A percentile compares a stretch with the other conserved stretches of the same genome.
Conservation (phyloP, 2,888 invertebrate genomes). For the Torymus auratus region DNA sequence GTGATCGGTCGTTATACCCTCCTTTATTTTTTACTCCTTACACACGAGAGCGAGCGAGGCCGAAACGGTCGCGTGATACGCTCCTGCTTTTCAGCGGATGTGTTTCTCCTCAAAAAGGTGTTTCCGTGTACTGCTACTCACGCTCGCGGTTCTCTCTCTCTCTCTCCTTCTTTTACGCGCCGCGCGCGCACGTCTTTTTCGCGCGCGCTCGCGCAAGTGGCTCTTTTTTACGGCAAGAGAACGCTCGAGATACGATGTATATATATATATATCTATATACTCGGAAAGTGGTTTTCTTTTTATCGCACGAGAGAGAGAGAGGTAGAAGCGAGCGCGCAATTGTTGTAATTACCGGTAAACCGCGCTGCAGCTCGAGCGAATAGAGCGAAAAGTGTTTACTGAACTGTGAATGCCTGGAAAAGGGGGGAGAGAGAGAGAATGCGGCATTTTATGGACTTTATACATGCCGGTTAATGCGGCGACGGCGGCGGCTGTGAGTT, state of each 20-base stretch:
- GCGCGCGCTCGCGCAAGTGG: not conserved
- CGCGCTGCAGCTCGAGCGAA: constrained; percentile 20
- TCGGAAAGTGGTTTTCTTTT: not conserved
- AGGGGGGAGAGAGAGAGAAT: not conserved
- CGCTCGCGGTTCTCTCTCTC: too few species aligned
- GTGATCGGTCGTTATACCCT: constrained; percentile 42
- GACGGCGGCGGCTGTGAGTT: not conserved
- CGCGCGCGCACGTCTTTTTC: not conserved
- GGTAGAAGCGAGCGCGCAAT: not conserved
- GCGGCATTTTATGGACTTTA: not conserved
- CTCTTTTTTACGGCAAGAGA: too few species aligned
- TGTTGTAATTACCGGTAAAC: constrained; percentile 24
- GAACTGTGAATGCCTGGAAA: constrained; percentile 41
- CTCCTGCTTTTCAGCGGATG: too few species aligned
- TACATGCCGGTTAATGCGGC: constrained; percentile 8
- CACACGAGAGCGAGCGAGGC: too few species aligned
- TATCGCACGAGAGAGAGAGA: not conserved
- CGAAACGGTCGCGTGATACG: too few species aligned
- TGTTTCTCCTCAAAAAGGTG: too few species aligned
- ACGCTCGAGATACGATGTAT: too few species aligned
- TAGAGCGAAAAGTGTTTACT: constrained; percentile 46
- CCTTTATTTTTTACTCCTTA: not conserved
- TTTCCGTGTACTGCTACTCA: not conserved
- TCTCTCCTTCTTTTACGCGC: not conserved
- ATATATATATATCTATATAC: too few species aligned